Conservation (phyloP, 2,888 invertebrate species). For the Agonum fuliginosum region DNA sequence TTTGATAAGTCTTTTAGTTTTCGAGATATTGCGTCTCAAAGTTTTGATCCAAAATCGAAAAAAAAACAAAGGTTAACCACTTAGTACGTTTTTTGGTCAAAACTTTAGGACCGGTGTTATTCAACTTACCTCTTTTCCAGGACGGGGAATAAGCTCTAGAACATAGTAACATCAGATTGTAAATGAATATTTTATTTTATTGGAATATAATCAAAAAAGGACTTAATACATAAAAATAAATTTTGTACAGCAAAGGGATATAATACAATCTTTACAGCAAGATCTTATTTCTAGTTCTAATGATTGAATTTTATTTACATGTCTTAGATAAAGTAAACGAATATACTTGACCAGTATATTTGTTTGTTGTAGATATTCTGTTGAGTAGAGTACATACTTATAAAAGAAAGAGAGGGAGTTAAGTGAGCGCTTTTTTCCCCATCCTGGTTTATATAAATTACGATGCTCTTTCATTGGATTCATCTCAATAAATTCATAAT, state of each 20-base stretch:
- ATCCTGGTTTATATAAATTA: too few species aligned
- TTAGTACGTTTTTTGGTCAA: too few species aligned
- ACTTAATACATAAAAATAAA: conserved; percentile 35
- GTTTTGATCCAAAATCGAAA: too few species aligned
- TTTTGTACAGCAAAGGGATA: conserved; percentile 24
- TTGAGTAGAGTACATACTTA: neutral
- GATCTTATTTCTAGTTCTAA: neutral
- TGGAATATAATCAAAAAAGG: conserved; percentile 35
- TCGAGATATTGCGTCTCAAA: too few species aligned
- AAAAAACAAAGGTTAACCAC: too few species aligned
- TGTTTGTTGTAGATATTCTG: neutral
- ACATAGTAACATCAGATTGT: neutral
- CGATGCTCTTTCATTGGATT: too few species aligned
- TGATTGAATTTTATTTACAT: conserved; percentile 20
- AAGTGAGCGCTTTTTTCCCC: conserved; percentile 29
- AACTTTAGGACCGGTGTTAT: too few species aligned
- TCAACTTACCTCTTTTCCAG: too few species aligned
- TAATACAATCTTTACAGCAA: conserved; percentile 39
- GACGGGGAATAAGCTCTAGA: too few species aligned
- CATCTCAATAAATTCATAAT: neutral
- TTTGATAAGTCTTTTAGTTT: too few species aligned
- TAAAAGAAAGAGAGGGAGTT: neutral
- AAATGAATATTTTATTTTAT: conserved; percentile 41
- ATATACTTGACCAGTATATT: neutral
- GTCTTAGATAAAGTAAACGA: conserved; percentile 1